Conservation (phyloP, 2,888 invertebrate genomes). For the Blastobasis lacticolella region DNA sequence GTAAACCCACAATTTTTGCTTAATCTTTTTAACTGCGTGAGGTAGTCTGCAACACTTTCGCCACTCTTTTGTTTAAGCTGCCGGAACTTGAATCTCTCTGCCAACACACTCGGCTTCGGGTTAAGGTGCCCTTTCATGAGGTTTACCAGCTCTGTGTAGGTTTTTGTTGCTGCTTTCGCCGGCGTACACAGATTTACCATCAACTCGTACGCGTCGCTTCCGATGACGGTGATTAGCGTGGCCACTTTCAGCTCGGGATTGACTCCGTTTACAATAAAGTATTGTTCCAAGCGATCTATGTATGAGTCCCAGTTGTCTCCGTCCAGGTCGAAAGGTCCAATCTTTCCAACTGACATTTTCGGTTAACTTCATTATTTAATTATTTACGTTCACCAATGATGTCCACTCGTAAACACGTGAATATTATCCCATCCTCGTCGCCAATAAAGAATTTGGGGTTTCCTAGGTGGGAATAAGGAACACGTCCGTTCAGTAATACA, state of each 20-base stretch:
- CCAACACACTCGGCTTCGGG: slow-evolving; percentile 4
- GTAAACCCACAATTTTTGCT: slow-evolving; percentile 10
- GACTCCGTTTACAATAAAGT: no score
- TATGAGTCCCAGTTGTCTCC: no score
- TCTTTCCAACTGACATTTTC: no score
- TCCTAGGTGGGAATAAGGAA: no score
- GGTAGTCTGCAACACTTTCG: slow-evolving; percentile 4
- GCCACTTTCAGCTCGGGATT: slow-evolving; percentile 6
- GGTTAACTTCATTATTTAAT: no score
- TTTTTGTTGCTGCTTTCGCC: slow-evolving; percentile 3
- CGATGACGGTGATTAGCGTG: slow-evolving; percentile 7
- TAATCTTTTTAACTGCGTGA: slow-evolving; percentile 6
- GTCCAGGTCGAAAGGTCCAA: no score
- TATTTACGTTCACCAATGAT: no score
- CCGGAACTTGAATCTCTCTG: slow-evolving; percentile 9
- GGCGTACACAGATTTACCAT: slow-evolving; percentile 7
- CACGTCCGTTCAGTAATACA: no score
- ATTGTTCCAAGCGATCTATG: no score
- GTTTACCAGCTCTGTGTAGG: neutral
- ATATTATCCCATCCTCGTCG: no score
- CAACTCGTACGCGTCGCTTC: slow-evolving; percentile 1
- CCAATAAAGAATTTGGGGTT: no score
- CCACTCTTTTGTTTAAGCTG: slow-evolving; percentile 1
- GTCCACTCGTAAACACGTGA: no score
- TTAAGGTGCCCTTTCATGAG: slow-evolving; percentile 5